A percentile compares a stretch with the other conserved stretches of the same genome.
phyloP scores from a whole-genome alignment of 1,140 invertebrate species.

The Lepidostoma basale region DNA sequence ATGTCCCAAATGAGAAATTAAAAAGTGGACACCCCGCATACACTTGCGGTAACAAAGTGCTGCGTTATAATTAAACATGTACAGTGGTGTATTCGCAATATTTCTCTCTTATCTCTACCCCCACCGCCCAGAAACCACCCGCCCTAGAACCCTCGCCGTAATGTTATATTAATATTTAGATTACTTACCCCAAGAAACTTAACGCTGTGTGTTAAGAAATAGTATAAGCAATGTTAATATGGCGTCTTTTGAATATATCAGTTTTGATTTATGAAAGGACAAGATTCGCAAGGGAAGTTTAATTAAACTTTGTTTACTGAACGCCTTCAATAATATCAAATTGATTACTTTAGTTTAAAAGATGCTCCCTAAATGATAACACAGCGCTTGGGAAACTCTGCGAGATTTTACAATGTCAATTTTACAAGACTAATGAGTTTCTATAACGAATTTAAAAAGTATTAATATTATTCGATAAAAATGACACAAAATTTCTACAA shows the following conservation, averaged over 20 bases:
- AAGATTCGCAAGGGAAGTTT: constrained; percentile 2
- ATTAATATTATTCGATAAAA: too few relatives aligned
- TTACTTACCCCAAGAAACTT: constrained; percentile 15
- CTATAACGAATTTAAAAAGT: too few relatives aligned
- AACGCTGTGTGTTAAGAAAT: constrained; percentile 14
- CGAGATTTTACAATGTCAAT: too few relatives aligned
- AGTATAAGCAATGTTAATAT: constrained; percentile 14
- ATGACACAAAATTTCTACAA: too few relatives aligned
- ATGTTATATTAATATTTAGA: constrained; percentile 27
- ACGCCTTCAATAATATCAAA: constrained; percentile 4
- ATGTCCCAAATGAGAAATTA: too few relatives aligned
- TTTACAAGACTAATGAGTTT: too few relatives aligned
- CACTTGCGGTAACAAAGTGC: constrained; percentile 17
- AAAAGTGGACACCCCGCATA: background rate
- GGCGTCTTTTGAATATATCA: constrained; percentile 6
- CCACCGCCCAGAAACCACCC: background rate
- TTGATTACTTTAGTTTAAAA: background rate
- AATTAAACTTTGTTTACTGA: constrained; percentile 13
- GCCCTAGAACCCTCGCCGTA: background rate
- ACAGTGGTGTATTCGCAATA: constrained; percentile 26
- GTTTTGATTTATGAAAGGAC: constrained; percentile 11
- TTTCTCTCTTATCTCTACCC: constrained; percentile 22
- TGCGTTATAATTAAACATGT: constrained; percentile 27
- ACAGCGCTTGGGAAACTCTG: too few relatives aligned
- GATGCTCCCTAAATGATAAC: too few relatives aligned